These are phyloP conservation scores for Dasyprocta punctata DNA, from an alignment of 2,113 vertebrate species.

Conservation along the genomic window DNA sequence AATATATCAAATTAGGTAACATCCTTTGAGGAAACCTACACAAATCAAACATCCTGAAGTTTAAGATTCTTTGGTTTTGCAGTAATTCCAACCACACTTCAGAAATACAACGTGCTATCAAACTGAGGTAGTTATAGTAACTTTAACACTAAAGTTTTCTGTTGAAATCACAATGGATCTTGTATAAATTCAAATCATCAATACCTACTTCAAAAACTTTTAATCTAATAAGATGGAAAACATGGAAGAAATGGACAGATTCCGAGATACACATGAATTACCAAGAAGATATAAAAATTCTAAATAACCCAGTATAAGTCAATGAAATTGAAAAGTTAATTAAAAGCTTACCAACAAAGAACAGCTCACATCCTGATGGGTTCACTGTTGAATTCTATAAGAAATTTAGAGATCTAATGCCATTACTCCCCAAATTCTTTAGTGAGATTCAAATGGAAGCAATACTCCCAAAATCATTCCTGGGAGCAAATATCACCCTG, in stretches of 20 bases:
- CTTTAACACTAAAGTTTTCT: neutral
- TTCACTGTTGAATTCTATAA: neutral
- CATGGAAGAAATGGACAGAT: neutral
- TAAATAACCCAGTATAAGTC: neutral
- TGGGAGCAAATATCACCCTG: neutral
- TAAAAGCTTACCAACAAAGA: neutral
- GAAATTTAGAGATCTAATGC: neutral
- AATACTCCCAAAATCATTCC: neutral
- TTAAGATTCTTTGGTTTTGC: neutral
- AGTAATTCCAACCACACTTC: neutral
- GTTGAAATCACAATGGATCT: neutral
- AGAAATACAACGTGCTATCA: neutral
- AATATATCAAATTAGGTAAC: neutral
- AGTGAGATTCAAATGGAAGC: neutral
- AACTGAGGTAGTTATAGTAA: neutral
- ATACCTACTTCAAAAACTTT: neutral
- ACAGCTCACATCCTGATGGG: neutral
- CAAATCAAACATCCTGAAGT: neutral
- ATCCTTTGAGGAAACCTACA: neutral
- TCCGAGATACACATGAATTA: neutral
- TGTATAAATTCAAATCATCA: neutral
- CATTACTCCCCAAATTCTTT: neutral
- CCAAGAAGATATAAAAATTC: neutral
- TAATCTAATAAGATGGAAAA: neutral
- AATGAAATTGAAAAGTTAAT: neutral